Base-by-base conservation (phyloP, 2,888 invertebrate genomes). In the Enchytraeus crypticus region DNA sequence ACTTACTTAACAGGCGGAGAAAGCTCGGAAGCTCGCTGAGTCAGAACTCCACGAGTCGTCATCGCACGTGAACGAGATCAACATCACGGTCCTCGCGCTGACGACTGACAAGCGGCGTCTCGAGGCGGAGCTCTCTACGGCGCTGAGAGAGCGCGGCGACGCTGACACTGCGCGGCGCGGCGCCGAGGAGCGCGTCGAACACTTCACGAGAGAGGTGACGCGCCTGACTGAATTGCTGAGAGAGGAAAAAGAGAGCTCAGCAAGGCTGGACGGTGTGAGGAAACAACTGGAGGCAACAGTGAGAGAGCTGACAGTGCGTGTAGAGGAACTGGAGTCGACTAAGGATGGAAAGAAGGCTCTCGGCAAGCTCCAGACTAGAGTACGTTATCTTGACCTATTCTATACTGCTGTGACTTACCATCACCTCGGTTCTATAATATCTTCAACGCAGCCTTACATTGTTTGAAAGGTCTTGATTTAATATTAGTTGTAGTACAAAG, bases 221-320 rank as follows among this genome's bases (percentile, higher is more conserved):
- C 23, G 61, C 23, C 21, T 51, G 30, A 45, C 23, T 18, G 61
- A 61, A n/a, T 49, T 47, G 33, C 55, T 60, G 23, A 60, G 54
- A 26, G 26, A 23, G 2, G 60, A 55, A 34, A n/a, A 46, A 38
- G 57, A 57, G 46, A 57, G 26, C 32, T 46, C 27, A 29, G 46
- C 3, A 29, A 57, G 47, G 66, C 75, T 77, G 51, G 79, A 79
- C 64, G 69, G 73, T 46, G 73, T 77, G 55, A 72, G 77, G 64
- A 79, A 79, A 65, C 74, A 75, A 69, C 74, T 79, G 21, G 79
- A 79, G 71, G 29, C 33, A 26, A 53, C 53, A 21, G 32, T 62
- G 27, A 56, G 64, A 23, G 67, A 67, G 53, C 53, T 67, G n/a
- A 64, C 60, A 11, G 45, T 67, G 14, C 66, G 62, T 49, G 49